phyloP scores from a whole-genome alignment of 64 coral and sea anemone genomes.

The Stylophora pistillata region DNA sequence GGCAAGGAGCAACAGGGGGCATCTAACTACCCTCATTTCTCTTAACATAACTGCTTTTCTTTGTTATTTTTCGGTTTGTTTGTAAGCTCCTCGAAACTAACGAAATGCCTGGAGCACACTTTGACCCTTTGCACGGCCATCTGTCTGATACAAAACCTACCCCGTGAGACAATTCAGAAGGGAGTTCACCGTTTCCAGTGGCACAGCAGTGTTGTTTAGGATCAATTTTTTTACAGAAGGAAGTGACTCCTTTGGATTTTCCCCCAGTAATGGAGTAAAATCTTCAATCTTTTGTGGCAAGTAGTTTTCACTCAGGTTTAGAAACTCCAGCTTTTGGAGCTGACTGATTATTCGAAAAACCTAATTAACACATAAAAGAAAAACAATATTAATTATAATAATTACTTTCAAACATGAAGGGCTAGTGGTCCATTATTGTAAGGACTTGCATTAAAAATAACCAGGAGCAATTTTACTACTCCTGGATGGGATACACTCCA shows the following conservation, averaged over 20 bases:
- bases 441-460: no score
- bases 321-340: constrained; percentile 55
- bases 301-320: constrained; percentile 82
- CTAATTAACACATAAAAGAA: constrained; percentile 22
- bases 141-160: constrained; percentile 39
- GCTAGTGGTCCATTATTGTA: neutral
- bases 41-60: no score
- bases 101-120: no score
- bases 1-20: no score
- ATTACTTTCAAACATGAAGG: neutral
- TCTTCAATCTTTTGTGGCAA: constrained; percentile 34
- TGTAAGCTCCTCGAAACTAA: no score
- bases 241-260: constrained; percentile 26
- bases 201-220: constrained; percentile 82
- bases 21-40: no score
- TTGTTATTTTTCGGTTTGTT: no score
- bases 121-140: no score
- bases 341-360: constrained; percentile 67
- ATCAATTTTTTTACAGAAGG: constrained; percentile 59
- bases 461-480: no score
- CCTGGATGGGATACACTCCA: no score
- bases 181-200: constrained; percentile 60
- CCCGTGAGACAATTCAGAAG: constrained; percentile 67
- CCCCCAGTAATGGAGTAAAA: constrained; percentile 22
- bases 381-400: neutral